Base-by-base conservation (phyloP, 2,888 invertebrate species). In the Mylabris sibirica region DNA sequence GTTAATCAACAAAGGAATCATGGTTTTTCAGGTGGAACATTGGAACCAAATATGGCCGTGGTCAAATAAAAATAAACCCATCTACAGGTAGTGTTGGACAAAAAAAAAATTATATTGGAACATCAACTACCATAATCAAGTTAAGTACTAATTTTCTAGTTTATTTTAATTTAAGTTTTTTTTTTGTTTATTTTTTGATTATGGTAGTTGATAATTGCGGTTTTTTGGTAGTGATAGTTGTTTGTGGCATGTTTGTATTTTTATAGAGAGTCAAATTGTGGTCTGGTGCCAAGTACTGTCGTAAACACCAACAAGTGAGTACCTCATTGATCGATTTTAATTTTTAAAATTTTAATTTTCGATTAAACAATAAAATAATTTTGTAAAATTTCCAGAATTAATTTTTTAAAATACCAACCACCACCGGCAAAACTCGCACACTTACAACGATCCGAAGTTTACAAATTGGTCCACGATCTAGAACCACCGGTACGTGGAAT, bases 401-500 rank as follows among this genome's bases (percentile, higher is more conserved):
- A 96, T 87, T 96, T 96, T 85, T 90, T 94, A 88, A 96, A 96
- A 84, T 95, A 93, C 85, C 92, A 94, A 82, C 94, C 94, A 79
- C 92, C 92, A 34, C 91, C 93, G 70, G 90, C 91, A 63, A 90
- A 89, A 71, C 87, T 92, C 79, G 91, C 92, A 76, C 92, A 93
- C 83, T 87, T 94, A 75, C 90, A 92, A 84, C 87, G 91, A 79
- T 94, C 94, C 68, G 93, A 93, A 82, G 93, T 93, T 5, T 94
- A 92, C 85, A 92, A 92, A 83, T 85, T 94, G 82, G 88, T 95
- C 69, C 94, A 94, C 85, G 90, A 92, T 77, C 89, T 92, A 88
- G 88, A 89, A 73, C 86, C 88, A 68, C 92, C 93, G 35, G 83
- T 86, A 73, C 89, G 88, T 79, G 90, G 91, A 75, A 91, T 93